Evolutionary conservation across 2,888 invertebrate genomes (phyloP).

Genomic region (Malthinus seriepunctatus): DNA sequence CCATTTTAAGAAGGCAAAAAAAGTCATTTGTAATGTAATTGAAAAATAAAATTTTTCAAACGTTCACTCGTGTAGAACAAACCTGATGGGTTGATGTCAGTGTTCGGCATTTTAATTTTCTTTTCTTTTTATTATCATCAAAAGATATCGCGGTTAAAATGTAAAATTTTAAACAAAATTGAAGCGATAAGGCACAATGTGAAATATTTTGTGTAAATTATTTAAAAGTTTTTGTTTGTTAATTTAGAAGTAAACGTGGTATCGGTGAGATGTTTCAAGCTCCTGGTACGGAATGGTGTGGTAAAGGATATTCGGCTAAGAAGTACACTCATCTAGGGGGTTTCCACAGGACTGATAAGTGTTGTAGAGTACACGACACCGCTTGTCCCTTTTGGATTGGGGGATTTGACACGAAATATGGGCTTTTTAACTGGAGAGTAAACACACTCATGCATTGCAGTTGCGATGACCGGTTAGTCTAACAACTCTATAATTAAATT

Average conservation of each 20-base stretch:
- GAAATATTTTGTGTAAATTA: not conserved
- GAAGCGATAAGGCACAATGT: slow-evolving; percentile 10
- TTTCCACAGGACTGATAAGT: slow-evolving; percentile 81
- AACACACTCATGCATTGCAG: slow-evolving; percentile 91
- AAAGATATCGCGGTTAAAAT: too few species aligned
- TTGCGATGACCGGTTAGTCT: slow-evolving; percentile 85
- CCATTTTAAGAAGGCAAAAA: not conserved
- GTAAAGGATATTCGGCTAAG: slow-evolving; percentile 80
- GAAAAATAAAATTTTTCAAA: not conserved
- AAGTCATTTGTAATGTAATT: not conserved
- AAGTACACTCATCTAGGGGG: slow-evolving; percentile 83
- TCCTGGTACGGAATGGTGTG: slow-evolving; percentile 94
- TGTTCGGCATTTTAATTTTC: not conserved
- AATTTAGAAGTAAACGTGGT: slow-evolving; percentile 56
- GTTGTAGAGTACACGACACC: slow-evolving; percentile 86
- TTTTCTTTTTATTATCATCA: too few species aligned
- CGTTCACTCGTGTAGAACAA: slow-evolving; percentile 18
- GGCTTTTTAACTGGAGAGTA: slow-evolving; percentile 86
- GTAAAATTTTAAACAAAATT: too few species aligned
- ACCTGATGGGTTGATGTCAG: slow-evolving; percentile 14
- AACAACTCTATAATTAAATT: not conserved
- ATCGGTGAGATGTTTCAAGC: slow-evolving; percentile 73
- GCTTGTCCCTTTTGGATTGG: slow-evolving; percentile 84
- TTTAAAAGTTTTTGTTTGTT: not conserved
- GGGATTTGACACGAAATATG: slow-evolving; percentile 81